phyloP scores from a whole-genome alignment of 2,797 vertebrate species.

The Carduelis carduelis region DNA sequence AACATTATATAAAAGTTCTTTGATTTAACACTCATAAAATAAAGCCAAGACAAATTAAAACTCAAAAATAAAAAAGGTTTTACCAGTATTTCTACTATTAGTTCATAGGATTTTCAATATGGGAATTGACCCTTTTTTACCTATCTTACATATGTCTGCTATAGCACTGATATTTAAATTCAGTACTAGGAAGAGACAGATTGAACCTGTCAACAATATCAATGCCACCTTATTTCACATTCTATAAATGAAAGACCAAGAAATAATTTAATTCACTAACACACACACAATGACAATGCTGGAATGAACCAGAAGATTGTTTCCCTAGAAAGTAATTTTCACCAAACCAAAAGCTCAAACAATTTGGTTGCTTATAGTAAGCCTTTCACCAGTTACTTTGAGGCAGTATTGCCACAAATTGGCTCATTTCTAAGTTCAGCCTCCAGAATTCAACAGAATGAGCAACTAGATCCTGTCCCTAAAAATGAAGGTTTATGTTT shows the following conservation, averaged over 20 bases:
- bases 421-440: neutral
- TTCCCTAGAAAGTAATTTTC: neutral
- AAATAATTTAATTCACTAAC: neutral
- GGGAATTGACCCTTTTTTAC: neutral
- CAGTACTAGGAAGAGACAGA: neutral
- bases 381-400: fast-evolving
- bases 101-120: neutral
- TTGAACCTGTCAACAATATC: neutral
- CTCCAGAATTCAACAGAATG: neutral
- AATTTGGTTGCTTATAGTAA: neutral
- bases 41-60: neutral
- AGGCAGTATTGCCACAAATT: neutral
- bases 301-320: neutral
- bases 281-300: neutral
- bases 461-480: neutral
- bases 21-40: neutral
- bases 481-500: neutral
- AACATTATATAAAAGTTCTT: neutral
- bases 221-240: neutral
- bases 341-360: neutral
- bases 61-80: neutral
- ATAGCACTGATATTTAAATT: neutral
- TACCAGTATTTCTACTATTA: neutral
- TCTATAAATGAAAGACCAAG: neutral
- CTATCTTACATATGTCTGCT: neutral